Conservation (phyloP, 2,113 vertebrate genomes). For the Notothenia coriiceps region DNA sequence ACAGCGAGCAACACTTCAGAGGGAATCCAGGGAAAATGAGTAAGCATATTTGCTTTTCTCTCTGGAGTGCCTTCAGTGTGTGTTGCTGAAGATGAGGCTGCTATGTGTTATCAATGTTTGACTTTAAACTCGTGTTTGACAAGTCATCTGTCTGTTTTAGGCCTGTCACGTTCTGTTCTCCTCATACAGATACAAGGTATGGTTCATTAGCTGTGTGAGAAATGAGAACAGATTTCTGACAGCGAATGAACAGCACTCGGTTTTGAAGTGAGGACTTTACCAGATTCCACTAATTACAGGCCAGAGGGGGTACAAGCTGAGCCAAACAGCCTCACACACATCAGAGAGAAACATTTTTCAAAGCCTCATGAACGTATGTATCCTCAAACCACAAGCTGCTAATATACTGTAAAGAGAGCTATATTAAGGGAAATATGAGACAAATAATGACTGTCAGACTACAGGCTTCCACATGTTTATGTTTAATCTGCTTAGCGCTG, state of each 20-base stretch:
- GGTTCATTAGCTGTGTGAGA: conserved; percentile 40
- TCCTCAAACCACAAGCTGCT: conserved; percentile 68
- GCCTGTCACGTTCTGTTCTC: conserved; percentile 15
- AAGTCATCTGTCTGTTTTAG: conserved; percentile 18
- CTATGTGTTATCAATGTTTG: conserved; percentile 4
- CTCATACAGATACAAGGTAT: background rate
- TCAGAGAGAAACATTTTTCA: conserved; percentile 63
- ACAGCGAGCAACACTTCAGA: conserved; percentile 47
- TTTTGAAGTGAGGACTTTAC: conserved; percentile 45
- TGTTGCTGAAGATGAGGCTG: conserved; percentile 26
- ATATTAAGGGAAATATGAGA: conserved; percentile 64
- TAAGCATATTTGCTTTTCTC: conserved; percentile 59
- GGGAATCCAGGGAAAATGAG: conserved; percentile 63
- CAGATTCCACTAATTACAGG: conserved; percentile 74
- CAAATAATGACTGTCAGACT: conserved; percentile 53
- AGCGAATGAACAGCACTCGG: conserved; percentile 13
- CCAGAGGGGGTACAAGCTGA: conserved; percentile 62
- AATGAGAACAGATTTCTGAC: conserved; percentile 39
- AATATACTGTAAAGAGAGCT: conserved; percentile 65
- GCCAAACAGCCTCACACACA: conserved; percentile 71
- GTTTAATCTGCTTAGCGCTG: conserved; percentile 32
- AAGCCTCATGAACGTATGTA: conserved; percentile 50
- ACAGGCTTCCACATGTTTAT: conserved; percentile 37
- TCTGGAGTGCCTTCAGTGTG: conserved; percentile 36
- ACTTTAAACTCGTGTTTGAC: conserved; percentile 6